Evolutionary conservation across 2,888 invertebrate genomes (phyloP).

Genomic region (Matsumyia berberina): DNA sequence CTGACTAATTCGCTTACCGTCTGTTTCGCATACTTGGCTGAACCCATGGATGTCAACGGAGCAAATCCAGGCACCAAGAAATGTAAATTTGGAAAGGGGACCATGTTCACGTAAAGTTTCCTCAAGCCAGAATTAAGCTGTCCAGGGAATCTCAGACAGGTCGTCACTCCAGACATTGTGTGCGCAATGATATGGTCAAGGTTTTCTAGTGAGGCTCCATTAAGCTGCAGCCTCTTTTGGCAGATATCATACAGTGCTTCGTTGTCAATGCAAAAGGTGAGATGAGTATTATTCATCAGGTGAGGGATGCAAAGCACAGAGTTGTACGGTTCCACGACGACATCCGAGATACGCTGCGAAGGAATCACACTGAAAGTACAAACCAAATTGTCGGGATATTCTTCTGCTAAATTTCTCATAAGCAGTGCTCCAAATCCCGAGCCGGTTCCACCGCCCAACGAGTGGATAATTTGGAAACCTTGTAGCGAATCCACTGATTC

Average conservation of each 20-base stretch:
- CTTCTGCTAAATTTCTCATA: slow-evolving; percentile 89
- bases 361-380: slow-evolving; percentile 88
- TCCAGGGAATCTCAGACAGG: slow-evolving; percentile 94
- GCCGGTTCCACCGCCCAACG: slow-evolving; percentile 90
- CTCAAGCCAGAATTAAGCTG: slow-evolving; percentile 94
- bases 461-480: slow-evolving; percentile 89
- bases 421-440: slow-evolving; percentile 91
- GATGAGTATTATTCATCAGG: slow-evolving; percentile 80
- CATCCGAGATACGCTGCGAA: slow-evolving; percentile 81
- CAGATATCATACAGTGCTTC: slow-evolving; percentile 82
- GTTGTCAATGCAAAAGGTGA: slow-evolving; percentile 82
- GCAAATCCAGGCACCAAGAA: slow-evolving; percentile 94
- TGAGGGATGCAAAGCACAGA: slow-evolving; percentile 80
- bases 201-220: slow-evolving; percentile 79
- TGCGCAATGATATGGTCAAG: slow-evolving; percentile 82
- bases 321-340: slow-evolving; percentile 82
- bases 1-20: slow-evolving; percentile 90
- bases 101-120: slow-evolving; percentile 95
- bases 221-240: slow-evolving; percentile 79
- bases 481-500: slow-evolving; percentile 84
- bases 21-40: slow-evolving; percentile 87
- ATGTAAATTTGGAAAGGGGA: slow-evolving; percentile 94
- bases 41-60: slow-evolving; percentile 87
- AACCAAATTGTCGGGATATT: slow-evolving; percentile 90
- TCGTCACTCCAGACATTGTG: slow-evolving; percentile 88